Evolutionary conservation across 2,888 invertebrate species (phyloP).

Genomic region (Sinohyriopsis cumingii): DNA sequence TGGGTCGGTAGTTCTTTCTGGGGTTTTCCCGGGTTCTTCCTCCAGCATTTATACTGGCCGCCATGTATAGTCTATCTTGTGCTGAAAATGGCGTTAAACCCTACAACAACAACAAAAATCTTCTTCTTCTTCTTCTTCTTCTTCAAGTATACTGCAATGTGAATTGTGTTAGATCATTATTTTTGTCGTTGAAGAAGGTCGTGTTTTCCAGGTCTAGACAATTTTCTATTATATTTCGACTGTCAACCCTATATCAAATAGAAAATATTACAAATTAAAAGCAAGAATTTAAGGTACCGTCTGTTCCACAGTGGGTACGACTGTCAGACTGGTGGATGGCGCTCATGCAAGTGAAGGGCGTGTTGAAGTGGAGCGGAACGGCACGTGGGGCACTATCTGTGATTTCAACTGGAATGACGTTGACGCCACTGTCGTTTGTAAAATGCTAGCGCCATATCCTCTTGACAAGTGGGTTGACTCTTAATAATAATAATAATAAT

Average conservation of each 20-base stretch:
- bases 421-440: constrained; percentile 32
- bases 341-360: constrained; percentile 25
- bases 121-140: too few relatives aligned
- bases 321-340: constrained; percentile 24
- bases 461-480: constrained; percentile 15
- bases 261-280: background rate
- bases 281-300: background rate
- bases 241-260: constrained; percentile 13
- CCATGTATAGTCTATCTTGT: too few relatives aligned
- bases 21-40: too few relatives aligned
- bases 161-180: too few relatives aligned
- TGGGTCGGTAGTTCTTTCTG: too few relatives aligned
- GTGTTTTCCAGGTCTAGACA: constrained; percentile 14
- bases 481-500: too few relatives aligned
- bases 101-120: too few relatives aligned
- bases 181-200: background rate
- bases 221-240: background rate
- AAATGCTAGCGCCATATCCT: constrained; percentile 25
- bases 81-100: too few relatives aligned
- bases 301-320: constrained; percentile 18
- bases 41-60: too few relatives aligned
- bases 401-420: constrained; percentile 23
- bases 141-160: too few relatives aligned
- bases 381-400: constrained; percentile 29
- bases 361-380: constrained; percentile 25